Conservation (phyloP, 2,113 vertebrate species). For the Gavialis gangeticus region DNA sequence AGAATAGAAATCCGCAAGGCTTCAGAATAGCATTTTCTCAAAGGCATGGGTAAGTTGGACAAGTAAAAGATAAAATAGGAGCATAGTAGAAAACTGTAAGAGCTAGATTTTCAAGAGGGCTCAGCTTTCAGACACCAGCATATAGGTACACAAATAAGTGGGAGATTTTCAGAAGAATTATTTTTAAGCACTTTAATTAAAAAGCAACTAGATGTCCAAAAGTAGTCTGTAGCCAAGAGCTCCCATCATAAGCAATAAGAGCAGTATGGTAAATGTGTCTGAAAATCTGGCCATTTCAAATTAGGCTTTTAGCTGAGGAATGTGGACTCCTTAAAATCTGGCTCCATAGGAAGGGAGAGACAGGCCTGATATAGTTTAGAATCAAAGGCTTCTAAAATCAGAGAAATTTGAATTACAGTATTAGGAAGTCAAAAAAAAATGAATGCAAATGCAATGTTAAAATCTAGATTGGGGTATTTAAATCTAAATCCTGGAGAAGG, state of each 20-base stretch:
- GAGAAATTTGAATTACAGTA: neutral
- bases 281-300: neutral
- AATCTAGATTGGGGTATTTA: neutral
- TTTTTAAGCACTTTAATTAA: neutral
- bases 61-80: neutral
- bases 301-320: neutral
- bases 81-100: neutral
- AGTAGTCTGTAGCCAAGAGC: neutral
- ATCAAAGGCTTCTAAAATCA: slow-evolving; percentile 1
- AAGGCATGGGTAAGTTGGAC: neutral
- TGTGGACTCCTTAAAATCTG: too few species aligned
- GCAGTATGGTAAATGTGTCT: neutral
- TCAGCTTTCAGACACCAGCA: neutral
- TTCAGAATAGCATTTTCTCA: neutral
- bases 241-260: neutral
- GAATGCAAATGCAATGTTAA: neutral
- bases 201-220: slow-evolving; percentile 27
- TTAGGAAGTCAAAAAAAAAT: neutral
- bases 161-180: neutral
- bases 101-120: neutral
- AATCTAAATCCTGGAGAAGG: neutral
- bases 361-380: neutral
- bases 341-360: neutral
- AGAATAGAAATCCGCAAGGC: neutral
- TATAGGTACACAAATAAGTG: neutral